A percentile compares a stretch with the other conserved stretches of the same genome.
phyloP scores from a whole-genome alignment of 2,888 invertebrate species.

The Eupithecia subfuscata region DNA sequence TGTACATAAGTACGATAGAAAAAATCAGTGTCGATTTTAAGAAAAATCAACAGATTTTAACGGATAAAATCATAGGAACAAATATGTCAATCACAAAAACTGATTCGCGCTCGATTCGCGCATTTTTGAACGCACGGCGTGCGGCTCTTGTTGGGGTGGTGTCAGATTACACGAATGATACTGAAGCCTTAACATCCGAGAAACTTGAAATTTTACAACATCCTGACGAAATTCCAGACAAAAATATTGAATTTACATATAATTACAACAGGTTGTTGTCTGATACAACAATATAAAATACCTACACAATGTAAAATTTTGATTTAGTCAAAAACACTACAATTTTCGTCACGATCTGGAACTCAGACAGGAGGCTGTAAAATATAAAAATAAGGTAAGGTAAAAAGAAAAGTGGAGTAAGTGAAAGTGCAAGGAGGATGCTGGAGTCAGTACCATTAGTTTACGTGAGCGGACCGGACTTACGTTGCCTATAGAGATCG shows the following conservation, averaged over 20 bases:
- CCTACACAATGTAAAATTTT: conserved; percentile 22
- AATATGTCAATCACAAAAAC: conserved; percentile 81
- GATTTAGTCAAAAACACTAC: conserved; percentile 20
- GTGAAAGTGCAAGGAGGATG: conserved; percentile 9
- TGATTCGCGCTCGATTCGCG: conserved; percentile 77
- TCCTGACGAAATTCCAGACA: conserved; percentile 31
- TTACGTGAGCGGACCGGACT: conserved; percentile 39
- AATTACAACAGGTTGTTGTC: conserved; percentile 31
- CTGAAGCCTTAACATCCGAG: conserved; percentile 25
- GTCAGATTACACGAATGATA: conserved; percentile 57
- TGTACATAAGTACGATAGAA: conserved; percentile 56
- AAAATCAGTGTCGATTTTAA: conserved; percentile 82
- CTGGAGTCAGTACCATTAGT: conserved; percentile 25
- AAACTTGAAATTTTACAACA: conserved; percentile 15
- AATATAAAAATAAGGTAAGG: background rate
- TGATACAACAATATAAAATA: conserved; percentile 28
- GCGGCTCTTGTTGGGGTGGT: conserved; percentile 76
- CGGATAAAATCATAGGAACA: conserved; percentile 81
- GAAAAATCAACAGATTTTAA: conserved; percentile 81
- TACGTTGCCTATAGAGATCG: conserved; percentile 73
- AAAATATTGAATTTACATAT: conserved; percentile 9
- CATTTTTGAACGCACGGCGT: conserved; percentile 80
- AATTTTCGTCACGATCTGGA: conserved; percentile 24
- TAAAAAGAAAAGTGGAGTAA: background rate
- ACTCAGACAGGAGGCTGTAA: conserved; percentile 24